Evolutionary conservation across 2,888 invertebrate species (phyloP), one percentile per base, ranked within the genome.

Genomic region (Tetragonisca angustula): DNA sequence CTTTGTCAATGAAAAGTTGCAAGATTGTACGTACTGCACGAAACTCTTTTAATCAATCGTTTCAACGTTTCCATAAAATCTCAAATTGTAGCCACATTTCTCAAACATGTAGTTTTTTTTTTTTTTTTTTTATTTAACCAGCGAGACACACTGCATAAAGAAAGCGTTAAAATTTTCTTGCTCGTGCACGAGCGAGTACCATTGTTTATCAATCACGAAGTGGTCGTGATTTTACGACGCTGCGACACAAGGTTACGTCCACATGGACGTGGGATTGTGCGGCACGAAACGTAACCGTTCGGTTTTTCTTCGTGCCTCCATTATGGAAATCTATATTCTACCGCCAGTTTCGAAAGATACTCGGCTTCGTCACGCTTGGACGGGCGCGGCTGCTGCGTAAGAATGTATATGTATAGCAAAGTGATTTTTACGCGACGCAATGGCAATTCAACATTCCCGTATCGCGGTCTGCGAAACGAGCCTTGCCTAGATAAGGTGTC

Each of bases 331-430:
- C 80, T 62, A 61, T 85, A 84, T 84, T 86, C 78, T 84, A 65
- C 76, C 81, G 87, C 79, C 65, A 80, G 61, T 91, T 92, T 92
- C 89, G 87, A 87, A 90, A 91, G 87, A 84, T 73, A 76, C 82
- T 82, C 75, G 81, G 36, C 19, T 52, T 76, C 68, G 92, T 90
- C 78, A 90, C 88, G 92, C 89, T 87, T 80, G 82, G 84, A 24
- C 84, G 81, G 62, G 43, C 88, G 68, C 79, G 71, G 76, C 43
- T 72, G 83, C 81, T 77, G 76, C 82, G 77, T 84, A 67, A 84
- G 81, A 88, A 87, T 81, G 73, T 69, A 76, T 65, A 86, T 1
- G 49, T 36, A 70, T 59, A 72, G 50, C 65, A 64, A 54, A 65
- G 52, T 62, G 73, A 68, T 76, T 79, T 79, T 84, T 77, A 79